Evolutionary conservation across 2,113 vertebrate species (phyloP).

Genomic region (Burhinus oedicnemus): DNA sequence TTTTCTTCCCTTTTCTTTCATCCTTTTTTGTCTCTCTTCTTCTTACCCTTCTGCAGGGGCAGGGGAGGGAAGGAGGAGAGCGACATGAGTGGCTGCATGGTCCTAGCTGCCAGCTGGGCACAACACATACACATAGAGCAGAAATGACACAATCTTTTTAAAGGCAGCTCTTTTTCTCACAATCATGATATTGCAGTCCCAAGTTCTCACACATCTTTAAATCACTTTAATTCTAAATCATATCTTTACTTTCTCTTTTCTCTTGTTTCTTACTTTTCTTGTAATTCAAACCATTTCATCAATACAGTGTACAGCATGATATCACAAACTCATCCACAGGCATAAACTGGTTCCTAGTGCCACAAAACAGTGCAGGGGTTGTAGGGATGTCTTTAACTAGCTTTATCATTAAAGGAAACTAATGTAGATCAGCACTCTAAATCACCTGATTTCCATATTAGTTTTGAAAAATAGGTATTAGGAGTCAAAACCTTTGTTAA

Average conservation of each 20-base stretch:
- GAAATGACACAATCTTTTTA: not conserved
- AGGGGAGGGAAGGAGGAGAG: not conserved
- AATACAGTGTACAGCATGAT: not conserved
- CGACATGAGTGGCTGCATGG: not conserved
- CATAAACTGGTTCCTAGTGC: not conserved
- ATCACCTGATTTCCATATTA: not conserved
- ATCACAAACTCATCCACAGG: not conserved
- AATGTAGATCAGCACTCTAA: not conserved
- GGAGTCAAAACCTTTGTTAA: not conserved
- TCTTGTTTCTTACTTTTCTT: not conserved
- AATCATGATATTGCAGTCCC: not conserved
- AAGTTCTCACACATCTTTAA: not conserved
- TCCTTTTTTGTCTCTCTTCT: not conserved
- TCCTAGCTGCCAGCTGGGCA: not conserved
- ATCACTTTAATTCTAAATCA: not conserved
- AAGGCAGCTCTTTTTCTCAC: not conserved
- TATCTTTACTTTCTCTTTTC: not conserved
- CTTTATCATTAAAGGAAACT: not conserved
- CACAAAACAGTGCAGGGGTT: not conserved
- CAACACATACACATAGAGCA: not conserved
- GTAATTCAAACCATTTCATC: not conserved
- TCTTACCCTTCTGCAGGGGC: not conserved
- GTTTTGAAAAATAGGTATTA: not conserved
- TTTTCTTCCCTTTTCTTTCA: not conserved
- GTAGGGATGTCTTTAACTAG: not conserved